Conservation (phyloP, 2,113 vertebrate species). For the Xiphophorus couchianus region DNA sequence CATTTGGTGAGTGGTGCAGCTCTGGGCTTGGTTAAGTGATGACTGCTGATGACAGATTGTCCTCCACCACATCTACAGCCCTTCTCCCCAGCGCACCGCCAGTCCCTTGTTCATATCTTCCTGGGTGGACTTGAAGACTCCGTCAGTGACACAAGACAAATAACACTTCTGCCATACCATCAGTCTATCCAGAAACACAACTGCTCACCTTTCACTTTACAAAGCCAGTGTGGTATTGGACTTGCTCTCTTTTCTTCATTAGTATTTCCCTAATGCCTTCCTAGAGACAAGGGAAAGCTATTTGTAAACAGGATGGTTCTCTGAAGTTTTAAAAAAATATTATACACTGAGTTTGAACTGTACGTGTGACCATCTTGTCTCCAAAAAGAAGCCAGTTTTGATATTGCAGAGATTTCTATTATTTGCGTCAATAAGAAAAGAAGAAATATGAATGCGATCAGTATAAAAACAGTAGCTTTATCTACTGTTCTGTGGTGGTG, state of each 20-base stretch:
- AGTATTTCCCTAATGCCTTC: slow-evolving; percentile 6
- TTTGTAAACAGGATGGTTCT: neutral
- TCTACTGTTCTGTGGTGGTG: too few relatives aligned
- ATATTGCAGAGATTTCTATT: too few relatives aligned
- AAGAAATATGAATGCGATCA: too few relatives aligned
- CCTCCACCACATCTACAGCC: slow-evolving; percentile 61
- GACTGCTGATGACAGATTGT: slow-evolving; percentile 75
- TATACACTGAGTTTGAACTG: too few relatives aligned
- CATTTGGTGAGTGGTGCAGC: slow-evolving; percentile 69
- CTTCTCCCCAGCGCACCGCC: slow-evolving; percentile 65
- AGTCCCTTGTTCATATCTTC: slow-evolving; percentile 72
- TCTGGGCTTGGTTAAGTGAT: slow-evolving; percentile 71
- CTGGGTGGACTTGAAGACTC: slow-evolving; percentile 73
- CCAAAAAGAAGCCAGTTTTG: too few relatives aligned
- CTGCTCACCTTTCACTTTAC: slow-evolving; percentile 56
- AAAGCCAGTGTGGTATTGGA: slow-evolving; percentile 39
- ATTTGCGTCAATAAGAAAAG: too few relatives aligned
- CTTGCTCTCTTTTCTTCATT: slow-evolving; percentile 38
- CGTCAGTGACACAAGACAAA: slow-evolving; percentile 70
- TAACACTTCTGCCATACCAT: slow-evolving; percentile 67
- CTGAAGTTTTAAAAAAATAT: neutral
- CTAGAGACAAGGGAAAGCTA: neutral
- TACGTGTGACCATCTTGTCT: too few relatives aligned
- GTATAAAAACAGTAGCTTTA: too few relatives aligned
- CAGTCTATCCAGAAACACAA: slow-evolving; percentile 61